Evolutionary conservation across 2,113 vertebrate genomes (phyloP).

Genomic region (Cyprinodon brontotheroides): DNA sequence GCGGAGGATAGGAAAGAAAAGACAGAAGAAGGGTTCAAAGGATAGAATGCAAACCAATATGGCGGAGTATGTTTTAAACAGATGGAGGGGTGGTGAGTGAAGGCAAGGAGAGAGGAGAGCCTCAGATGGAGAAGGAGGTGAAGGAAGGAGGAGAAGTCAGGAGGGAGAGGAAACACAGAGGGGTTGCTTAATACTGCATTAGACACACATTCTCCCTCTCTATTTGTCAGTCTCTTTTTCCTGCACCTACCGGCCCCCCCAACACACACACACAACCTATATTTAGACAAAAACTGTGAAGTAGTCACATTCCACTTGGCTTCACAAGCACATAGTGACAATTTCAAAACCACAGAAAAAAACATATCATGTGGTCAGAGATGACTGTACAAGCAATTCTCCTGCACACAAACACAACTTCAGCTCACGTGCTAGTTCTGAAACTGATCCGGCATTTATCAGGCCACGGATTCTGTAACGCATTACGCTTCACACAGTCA

Average conservation of each 20-base stretch:
- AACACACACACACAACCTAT: constrained; percentile 49
- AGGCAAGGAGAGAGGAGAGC: constrained; percentile 45
- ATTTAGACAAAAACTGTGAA: constrained; percentile 79
- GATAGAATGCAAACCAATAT: constrained; percentile 14
- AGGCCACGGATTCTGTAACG: constrained; percentile 47
- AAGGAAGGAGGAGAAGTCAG: constrained; percentile 55
- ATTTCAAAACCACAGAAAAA: constrained; percentile 55
- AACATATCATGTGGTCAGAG: constrained; percentile 24
- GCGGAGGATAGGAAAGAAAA: constrained; percentile 18
- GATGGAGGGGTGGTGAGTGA: constrained; percentile 56
- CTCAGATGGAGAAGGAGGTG: constrained; percentile 68
- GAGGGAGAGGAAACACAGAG: constrained; percentile 55
- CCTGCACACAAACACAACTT: constrained; percentile 23
- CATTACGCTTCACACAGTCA: constrained; percentile 44
- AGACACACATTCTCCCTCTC: constrained; percentile 55
- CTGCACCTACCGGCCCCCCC: background rate
- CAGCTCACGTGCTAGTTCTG: constrained; percentile 36
- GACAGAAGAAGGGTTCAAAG: constrained; percentile 27
- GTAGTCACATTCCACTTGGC: constrained; percentile 73
- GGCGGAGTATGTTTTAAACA: constrained; percentile 34
- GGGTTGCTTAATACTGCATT: constrained; percentile 71
- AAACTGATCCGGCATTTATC: constrained; percentile 40
- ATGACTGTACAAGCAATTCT: constrained; percentile 38
- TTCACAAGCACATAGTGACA: constrained; percentile 69
- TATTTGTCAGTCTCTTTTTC: constrained; percentile 54